These are phyloP conservation scores for Cydia pomonella DNA, from an alignment of 1,140 invertebrate species.

Conservation along the genomic window DNA sequence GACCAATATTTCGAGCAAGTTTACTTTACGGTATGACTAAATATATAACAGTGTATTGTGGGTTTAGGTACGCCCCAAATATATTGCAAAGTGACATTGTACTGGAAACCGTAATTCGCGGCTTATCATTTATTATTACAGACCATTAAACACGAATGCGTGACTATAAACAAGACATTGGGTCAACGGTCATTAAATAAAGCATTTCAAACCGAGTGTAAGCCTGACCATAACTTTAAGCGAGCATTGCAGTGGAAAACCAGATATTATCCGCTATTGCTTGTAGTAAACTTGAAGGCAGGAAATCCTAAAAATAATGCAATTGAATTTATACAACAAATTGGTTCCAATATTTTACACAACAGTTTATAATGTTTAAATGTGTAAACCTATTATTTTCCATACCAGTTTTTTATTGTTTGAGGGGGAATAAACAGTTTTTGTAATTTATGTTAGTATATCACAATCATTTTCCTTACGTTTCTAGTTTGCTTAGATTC, in stretches of 20 bases:
- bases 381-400: no score
- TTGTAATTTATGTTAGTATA: no score
- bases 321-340: background rate
- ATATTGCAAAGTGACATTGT: background rate
- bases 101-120: background rate
- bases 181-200: constrained; percentile 16
- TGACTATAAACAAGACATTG: constrained; percentile 24
- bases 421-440: no score
- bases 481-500: no score
- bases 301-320: background rate
- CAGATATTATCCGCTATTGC: background rate
- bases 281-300: background rate
- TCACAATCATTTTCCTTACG: no score
- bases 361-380: no score
- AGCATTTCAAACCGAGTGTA: background rate
- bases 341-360: background rate
- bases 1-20: no score
- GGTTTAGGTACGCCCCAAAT: background rate
- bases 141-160: background rate
- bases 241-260: constrained; percentile 2
- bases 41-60: no score
- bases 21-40: no score
- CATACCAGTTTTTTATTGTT: no score
- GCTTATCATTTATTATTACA: constrained; percentile 16
- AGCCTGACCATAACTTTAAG: constrained; percentile 4